These are phyloP conservation scores for Eudasyphora cyanicolor DNA, from an alignment of 2,888 invertebrate species.

Conservation along the genomic window DNA sequence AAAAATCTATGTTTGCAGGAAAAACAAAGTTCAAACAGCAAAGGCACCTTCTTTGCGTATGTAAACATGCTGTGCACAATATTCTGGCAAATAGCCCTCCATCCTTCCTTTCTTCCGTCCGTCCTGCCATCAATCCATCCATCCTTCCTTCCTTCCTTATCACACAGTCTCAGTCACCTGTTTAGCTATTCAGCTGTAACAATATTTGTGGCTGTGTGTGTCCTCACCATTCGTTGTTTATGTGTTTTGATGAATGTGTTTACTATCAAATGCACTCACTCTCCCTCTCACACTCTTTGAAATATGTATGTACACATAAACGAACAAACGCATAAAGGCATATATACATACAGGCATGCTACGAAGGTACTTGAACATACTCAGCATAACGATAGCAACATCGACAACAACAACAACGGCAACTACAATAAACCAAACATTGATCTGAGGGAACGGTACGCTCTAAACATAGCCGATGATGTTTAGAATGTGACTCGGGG, in stretches of 20 bases:
- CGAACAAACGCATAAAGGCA: too few relatives aligned
- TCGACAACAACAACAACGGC: too few relatives aligned
- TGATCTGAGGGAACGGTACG: not conserved
- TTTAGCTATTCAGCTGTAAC: not conserved
- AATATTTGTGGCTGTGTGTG: not conserved
- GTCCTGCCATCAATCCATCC: not conserved
- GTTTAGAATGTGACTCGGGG: conserved; percentile 50
- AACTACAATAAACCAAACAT: not conserved
- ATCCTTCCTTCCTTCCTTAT: not conserved
- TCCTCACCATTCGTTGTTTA: not conserved
- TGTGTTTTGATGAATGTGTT: conserved; percentile 12
- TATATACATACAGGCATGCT: not conserved
- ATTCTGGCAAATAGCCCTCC: not conserved
- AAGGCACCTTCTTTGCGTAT: too few relatives aligned
- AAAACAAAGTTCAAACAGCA: too few relatives aligned
- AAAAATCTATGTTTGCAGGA: too few relatives aligned
- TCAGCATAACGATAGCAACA: too few relatives aligned
- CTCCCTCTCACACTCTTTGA: not conserved
- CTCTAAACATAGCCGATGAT: conserved; percentile 41
- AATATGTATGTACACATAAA: not conserved
- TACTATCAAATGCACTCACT: conserved; percentile 6
- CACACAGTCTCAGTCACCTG: not conserved
- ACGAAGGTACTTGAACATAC: too few relatives aligned
- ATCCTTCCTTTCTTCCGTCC: not conserved
- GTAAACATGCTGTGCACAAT: not conserved